These are phyloP conservation scores for Chaetops frenatus DNA, from an alignment of 2,113 vertebrate genomes.

Conservation along the genomic window DNA sequence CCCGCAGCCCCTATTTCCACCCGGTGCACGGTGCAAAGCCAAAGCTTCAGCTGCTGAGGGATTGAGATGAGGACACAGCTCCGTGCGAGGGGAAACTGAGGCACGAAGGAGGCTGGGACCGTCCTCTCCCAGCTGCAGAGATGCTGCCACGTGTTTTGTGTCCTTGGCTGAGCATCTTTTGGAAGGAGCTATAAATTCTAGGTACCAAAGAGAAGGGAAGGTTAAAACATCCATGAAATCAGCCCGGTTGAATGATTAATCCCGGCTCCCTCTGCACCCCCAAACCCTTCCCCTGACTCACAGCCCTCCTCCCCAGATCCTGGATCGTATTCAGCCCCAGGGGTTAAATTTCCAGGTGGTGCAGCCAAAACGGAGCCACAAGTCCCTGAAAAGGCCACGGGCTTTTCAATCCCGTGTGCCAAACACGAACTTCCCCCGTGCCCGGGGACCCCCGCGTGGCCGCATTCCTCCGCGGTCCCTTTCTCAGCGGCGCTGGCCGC, in stretches of 20 bases:
- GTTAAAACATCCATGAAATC: not conserved
- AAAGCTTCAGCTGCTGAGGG: not conserved
- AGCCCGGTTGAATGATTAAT: not conserved
- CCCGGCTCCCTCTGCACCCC: not conserved
- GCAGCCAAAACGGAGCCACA: not conserved
- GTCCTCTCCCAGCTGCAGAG: not conserved
- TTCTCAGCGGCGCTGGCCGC: not conserved
- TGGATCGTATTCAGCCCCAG: not conserved
- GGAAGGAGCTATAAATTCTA: not conserved
- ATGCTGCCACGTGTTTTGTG: fast-evolving
- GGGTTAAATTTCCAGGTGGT: not conserved
- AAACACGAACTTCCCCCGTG: fast-evolving
- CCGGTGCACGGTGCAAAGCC: not conserved
- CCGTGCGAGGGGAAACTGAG: fast-evolving
- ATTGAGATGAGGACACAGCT: fast-evolving
- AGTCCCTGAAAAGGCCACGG: not conserved
- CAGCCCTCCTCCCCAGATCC: not conserved
- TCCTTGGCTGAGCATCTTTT: not conserved
- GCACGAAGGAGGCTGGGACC: not conserved
- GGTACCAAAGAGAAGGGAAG: not conserved
- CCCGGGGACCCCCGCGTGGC: fast-evolving
- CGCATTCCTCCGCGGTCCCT: not conserved
- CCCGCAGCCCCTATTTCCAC: not conserved
- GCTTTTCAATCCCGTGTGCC: not conserved
- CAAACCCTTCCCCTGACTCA: not conserved